Percentiles rank a stretch among this genome's conserved stretches.
Conservation (phyloP, 2,113 vertebrate species). For the Stegastes partitus region DNA sequence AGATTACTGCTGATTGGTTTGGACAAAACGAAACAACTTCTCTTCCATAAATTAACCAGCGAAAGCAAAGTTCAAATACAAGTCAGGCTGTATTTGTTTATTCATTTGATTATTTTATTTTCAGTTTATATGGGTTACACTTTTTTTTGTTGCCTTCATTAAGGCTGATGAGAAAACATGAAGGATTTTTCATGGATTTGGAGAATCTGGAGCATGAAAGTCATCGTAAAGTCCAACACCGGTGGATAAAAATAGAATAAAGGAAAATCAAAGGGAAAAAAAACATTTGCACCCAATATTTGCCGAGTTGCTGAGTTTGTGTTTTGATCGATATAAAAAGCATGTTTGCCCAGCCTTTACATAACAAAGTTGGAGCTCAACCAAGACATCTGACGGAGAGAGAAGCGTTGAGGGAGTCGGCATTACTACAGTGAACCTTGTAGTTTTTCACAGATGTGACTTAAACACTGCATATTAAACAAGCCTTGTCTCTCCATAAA, state of each 20-base stretch:
- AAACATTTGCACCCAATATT: slow-evolving; percentile 25
- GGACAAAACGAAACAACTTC: too few relatives aligned
- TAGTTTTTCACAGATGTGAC: neutral
- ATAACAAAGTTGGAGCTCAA: slow-evolving; percentile 15
- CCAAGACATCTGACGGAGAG: neutral
- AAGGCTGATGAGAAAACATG: neutral
- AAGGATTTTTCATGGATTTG: neutral
- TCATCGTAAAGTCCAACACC: slow-evolving; percentile 1
- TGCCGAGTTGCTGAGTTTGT: slow-evolving; percentile 14
- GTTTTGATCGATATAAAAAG: slow-evolving; percentile 15
- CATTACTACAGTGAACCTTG: neutral
- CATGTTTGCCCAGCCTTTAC: slow-evolving; percentile 23
- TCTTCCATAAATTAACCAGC: neutral
- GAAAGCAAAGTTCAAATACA: neutral
- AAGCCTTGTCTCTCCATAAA: neutral
- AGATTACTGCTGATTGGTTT: neutral
- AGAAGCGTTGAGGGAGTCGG: neutral
- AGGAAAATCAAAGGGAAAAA: neutral
- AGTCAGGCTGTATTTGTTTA: neutral
- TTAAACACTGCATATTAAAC: slow-evolving; percentile 7
- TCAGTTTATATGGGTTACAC: too few relatives aligned
- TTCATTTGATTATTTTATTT: too few relatives aligned
- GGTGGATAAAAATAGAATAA: neutral
- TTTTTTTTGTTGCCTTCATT: neutral
- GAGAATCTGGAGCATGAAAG: too few relatives aligned